Base-by-base conservation (phyloP, 1,140 invertebrate genomes). In the Habropoda laboriosa region DNA sequence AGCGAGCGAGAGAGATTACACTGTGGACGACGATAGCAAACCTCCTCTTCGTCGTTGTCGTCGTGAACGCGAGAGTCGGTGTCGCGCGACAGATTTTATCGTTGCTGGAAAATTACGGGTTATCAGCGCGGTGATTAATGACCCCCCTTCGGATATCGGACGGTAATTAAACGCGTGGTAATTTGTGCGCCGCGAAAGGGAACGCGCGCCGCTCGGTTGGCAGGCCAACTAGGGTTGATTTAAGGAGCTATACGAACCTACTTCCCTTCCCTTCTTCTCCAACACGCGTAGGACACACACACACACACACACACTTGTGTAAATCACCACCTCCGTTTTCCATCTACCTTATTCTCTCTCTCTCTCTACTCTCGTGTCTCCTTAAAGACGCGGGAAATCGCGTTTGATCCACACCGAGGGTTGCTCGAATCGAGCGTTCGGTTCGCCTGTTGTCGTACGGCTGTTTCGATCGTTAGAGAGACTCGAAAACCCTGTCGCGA, bases 121-220 rank as follows among this genome's bases (percentile, higher is more conserved):
- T 88, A 80, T 86, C 86, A 66, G 68, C 70, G 40, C 35, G 40
- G 80, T 89, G 87, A 89, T 89, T 88, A 85, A 89, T 87, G 49
- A 57, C 61, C 73, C 61, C 58, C 66, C 75, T 53, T 51, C 81
- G 70, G 72, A 83, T 88, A 90, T 90, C 81, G 85, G 82, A 83
- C 83, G 87, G 85, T 90, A 91, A 91, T 90, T 91, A 91, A 91
- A 90, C 86, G 89, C 82, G 80, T 70, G 83, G 87, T 86, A 89
- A 90, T 90, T 91, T 90, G 89, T 83, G 84, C 79, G 78, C 76
- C 81, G 60, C 68, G 70, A 81, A 64, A 85, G 80, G 86, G 86
- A 87, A 84, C 82, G 81, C 81, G 75, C 82, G 83, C 66, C 74
- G 74, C 63, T 57, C 76, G 86, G 76, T 82, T 87, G 87, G 89